Evolutionary conservation across 2,888 invertebrate genomes (phyloP), one percentile per base, ranked within the genome.

Genomic region (Abrostola triplasia): DNA sequence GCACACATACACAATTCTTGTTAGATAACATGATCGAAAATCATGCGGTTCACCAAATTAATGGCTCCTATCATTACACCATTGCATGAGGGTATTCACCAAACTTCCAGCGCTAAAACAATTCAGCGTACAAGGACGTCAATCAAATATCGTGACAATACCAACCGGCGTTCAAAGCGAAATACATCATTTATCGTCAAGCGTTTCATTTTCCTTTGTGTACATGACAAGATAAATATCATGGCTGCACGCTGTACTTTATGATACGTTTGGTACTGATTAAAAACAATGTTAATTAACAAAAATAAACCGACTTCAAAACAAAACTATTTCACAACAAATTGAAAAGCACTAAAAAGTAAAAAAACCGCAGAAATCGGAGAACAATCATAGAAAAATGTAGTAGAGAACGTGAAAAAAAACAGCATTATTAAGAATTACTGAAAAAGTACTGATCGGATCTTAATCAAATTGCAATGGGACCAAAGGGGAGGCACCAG

Each of bases 81-180:
- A 36, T 41, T 67, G 56, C 50, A 64, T 54, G 54, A 57, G 65
- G 44, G 55, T 60, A 60, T 50, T 44, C 0, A 40, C 63, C 64
- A 78, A 78, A 76, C 73, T 68, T 54, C 65, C 57, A 71, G 59
- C 64, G 64, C 62, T 57, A 50, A 62, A 73, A 79, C 72, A 77
- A 73, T 65, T 64, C 68, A 10, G 64, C 64, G 62, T 67, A 60
- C 77, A 61, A 70, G 65, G 73, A 80, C 73, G 85, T 87, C 87
- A 85, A 83, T 88, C 86, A 86, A 80, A 83, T 67, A 73, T 69
- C 75, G 78, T 72, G 84, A 87, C 88, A 86, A 87, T 85, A 78
- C 81, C 79, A 79, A 80, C 78, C 77, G 82, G 75, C 77, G 79
- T 70, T 83, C 82, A 80, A 79, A 82, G 80, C 72, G 82, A 80